Conservation (phyloP, 2,113 vertebrate genomes). For the Dipodomys spectabilis region DNA sequence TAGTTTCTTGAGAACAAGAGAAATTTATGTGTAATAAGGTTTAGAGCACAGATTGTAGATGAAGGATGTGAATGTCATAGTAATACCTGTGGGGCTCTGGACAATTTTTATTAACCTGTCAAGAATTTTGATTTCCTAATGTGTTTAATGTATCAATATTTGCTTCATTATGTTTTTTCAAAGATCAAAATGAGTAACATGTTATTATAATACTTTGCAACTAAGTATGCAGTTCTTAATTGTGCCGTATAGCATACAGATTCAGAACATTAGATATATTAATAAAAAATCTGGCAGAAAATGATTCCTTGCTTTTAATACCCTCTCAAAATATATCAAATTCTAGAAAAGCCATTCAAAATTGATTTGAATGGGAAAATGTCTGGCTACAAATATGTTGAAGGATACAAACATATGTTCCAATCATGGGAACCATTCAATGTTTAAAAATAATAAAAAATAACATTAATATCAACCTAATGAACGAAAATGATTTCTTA, state of each 20-base stretch:
- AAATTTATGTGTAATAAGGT: neutral
- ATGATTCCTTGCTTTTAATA: neutral
- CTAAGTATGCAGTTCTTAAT: neutral
- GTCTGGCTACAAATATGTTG: neutral
- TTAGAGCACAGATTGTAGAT: neutral
- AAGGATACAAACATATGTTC: constrained; percentile 8
- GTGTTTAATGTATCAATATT: constrained; percentile 14
- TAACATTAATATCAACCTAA: constrained; percentile 45
- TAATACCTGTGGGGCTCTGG: neutral
- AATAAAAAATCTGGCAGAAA: constrained; percentile 2
- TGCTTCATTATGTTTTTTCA: neutral
- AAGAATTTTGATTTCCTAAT: constrained; percentile 34
- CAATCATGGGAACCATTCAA: neutral
- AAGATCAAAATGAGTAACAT: constrained; percentile 25
- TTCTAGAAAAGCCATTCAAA: constrained; percentile 34
- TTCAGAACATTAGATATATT: neutral
- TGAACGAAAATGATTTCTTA: neutral
- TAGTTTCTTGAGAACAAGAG: neutral
- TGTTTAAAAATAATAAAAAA: constrained; percentile 50
- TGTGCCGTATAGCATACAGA: neutral
- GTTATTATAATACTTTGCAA: neutral
- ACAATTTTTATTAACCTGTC: neutral
- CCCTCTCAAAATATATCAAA: neutral
- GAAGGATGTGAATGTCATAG: neutral
- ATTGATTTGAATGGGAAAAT: neutral